Conservation (phyloP, 2,113 vertebrate species). For the Scophthalmus maximus region DNA sequence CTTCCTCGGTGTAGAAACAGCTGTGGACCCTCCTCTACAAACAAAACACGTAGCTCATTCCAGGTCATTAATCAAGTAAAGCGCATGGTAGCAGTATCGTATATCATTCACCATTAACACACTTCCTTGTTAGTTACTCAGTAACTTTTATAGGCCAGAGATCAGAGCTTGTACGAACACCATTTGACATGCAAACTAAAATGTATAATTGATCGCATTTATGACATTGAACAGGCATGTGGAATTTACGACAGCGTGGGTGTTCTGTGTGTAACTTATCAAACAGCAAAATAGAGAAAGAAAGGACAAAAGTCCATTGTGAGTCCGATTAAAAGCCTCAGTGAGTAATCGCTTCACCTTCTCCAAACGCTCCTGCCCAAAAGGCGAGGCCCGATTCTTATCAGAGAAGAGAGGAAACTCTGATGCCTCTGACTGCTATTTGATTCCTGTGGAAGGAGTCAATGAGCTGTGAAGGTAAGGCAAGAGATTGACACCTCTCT, state of each 20-base stretch:
- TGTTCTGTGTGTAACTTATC: background rate
- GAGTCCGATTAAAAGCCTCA: slow-evolving; percentile 16
- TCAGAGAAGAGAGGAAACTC: slow-evolving; percentile 41
- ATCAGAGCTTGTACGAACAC: background rate
- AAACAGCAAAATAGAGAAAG: background rate
- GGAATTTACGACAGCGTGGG: background rate
- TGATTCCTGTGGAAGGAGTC: slow-evolving; percentile 52
- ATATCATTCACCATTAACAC: slow-evolving; percentile 37
- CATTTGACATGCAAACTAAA: background rate
- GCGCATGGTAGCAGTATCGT: slow-evolving; percentile 4
- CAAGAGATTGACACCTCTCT: slow-evolving; percentile 61
- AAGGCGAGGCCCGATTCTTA: slow-evolving; percentile 53
- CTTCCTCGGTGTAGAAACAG: slow-evolving; percentile 1
- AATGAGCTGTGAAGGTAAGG: slow-evolving; percentile 75
- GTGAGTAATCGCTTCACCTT: slow-evolving; percentile 51
- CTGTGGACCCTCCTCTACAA: slow-evolving; percentile 55
- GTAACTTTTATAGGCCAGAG: background rate
- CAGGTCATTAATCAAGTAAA: slow-evolving; percentile 53
- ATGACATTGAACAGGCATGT: slow-evolving; percentile 7
- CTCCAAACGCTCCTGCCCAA: slow-evolving; percentile 39
- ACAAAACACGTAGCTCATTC: slow-evolving; percentile 41
- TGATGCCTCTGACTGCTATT: slow-evolving; percentile 36
- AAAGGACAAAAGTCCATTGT: background rate
- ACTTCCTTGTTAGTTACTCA: slow-evolving; percentile 34
- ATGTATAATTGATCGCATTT: background rate